Percentiles rank a stretch among this genome's conserved stretches.
These are phyloP conservation scores for Lasiurus cinereus DNA, from an alignment of 2,113 vertebrate species.

Conservation along the genomic window DNA sequence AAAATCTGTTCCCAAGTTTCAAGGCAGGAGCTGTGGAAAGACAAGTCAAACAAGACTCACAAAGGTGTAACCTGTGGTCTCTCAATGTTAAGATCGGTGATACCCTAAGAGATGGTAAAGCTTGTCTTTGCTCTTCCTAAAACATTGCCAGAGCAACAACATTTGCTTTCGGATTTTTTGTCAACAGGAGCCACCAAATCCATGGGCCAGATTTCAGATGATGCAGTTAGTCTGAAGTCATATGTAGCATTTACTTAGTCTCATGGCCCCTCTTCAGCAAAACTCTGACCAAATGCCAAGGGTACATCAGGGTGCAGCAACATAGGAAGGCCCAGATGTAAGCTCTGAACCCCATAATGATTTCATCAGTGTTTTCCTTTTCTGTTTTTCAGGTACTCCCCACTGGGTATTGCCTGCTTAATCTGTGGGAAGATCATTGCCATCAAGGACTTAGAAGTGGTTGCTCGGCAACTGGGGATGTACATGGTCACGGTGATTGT, in stretches of 20 bases:
- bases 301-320: not conserved
- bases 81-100: not conserved
- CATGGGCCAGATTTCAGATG: slow-evolving; percentile 31
- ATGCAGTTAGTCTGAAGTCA: not conserved
- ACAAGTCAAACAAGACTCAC: not conserved
- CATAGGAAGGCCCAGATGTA: not conserved
- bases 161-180: slow-evolving; percentile 21
- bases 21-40: not conserved
- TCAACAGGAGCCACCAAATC: not conserved
- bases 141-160: not conserved
- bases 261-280: not conserved
- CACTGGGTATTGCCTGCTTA: slow-evolving; percentile 97
- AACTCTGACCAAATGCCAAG: not conserved
- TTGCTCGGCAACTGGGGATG: slow-evolving; percentile 98
- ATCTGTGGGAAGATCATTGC: slow-evolving; percentile 99
- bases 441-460: slow-evolving; percentile 98
- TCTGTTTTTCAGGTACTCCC: slow-evolving; percentile 94
- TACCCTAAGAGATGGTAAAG: not conserved
- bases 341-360: not conserved
- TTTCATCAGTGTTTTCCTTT: slow-evolving; percentile 24
- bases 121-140: not conserved
- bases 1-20: not conserved
- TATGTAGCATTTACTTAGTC: not conserved
- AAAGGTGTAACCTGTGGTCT: not conserved
- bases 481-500: slow-evolving; percentile 99